A percentile compares a stretch with the other conserved stretches of the same genome.
Evolutionary conservation across 2,113 vertebrate species (phyloP).

Genomic region (Mus pahari): DNA sequence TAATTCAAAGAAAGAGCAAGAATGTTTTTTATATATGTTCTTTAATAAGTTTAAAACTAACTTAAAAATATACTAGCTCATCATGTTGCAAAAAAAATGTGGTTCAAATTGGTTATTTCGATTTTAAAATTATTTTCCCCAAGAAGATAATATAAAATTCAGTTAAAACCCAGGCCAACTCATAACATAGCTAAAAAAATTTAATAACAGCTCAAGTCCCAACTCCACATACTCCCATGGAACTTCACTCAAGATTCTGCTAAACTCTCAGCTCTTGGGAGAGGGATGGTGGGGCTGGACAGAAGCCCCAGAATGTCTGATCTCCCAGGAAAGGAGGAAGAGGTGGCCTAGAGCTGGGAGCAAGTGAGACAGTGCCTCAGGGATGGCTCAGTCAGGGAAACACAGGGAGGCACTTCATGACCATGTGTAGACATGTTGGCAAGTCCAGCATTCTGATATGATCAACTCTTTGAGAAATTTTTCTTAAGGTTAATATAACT

Average conservation of each 20-base stretch:
- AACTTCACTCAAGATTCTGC: conserved; percentile 27
- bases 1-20: background rate
- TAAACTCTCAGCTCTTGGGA: background rate
- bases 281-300: background rate
- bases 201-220: conserved; percentile 46
- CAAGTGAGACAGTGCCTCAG: background rate
- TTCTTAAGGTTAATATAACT: background rate
- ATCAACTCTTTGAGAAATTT: background rate
- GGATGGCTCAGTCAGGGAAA: background rate
- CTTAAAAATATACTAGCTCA: conserved; percentile 8
- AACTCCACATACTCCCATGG: background rate
- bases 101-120: background rate
- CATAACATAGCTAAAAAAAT: conserved; percentile 59
- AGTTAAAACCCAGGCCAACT: conserved; percentile 51
- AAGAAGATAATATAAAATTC: conserved; percentile 57
- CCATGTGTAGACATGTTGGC: background rate
- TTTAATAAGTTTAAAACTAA: background rate
- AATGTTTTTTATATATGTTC: conserved; percentile 37
- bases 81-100: conserved; percentile 47
- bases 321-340: background rate
- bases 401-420: background rate
- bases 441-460: background rate
- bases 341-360: background rate
- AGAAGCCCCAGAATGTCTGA: background rate
- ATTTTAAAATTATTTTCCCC: conserved; percentile 61